A percentile compares a stretch with the other conserved stretches of the same genome.
Conservation (phyloP, 2,113 vertebrate genomes). For the Pipa parva region DNA sequence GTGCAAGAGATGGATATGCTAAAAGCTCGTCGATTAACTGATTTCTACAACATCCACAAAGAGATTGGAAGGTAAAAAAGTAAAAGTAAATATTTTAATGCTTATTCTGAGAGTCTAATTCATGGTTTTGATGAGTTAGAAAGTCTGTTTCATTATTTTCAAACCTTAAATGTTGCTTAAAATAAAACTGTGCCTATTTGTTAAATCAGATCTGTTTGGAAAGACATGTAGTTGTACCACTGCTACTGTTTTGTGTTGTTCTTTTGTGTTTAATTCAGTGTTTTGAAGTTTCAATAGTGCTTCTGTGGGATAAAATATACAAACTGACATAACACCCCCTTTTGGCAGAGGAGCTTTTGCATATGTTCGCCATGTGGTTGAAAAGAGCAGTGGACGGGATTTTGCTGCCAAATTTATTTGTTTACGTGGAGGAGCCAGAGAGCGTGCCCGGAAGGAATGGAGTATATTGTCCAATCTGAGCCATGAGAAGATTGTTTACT, state of each 20-base stretch:
- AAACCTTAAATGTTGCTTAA: too few relatives aligned
- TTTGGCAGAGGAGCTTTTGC: slow-evolving; percentile 86
- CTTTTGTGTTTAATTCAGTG: too few relatives aligned
- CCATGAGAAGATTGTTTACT: slow-evolving; percentile 83
- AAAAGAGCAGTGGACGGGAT: slow-evolving; percentile 77
- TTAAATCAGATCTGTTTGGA: too few relatives aligned
- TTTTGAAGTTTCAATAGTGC: too few relatives aligned
- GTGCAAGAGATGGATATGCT: slow-evolving; percentile 72
- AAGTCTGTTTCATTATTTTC: too few relatives aligned
- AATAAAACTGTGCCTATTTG: too few relatives aligned
- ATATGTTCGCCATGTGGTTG: slow-evolving; percentile 86
- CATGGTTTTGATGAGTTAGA: too few relatives aligned
- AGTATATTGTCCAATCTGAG: slow-evolving; percentile 83
- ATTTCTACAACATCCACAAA: slow-evolving; percentile 88
- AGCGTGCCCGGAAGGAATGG: slow-evolving; percentile 77
- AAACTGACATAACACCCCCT: not conserved
- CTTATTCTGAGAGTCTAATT: too few relatives aligned
- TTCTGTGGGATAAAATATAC: too few relatives aligned
- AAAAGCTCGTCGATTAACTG: slow-evolving; percentile 77
- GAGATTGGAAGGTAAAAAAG: slow-evolving; percentile 90
- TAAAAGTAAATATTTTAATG: too few relatives aligned
- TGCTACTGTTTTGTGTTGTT: too few relatives aligned
- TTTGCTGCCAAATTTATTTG: slow-evolving; percentile 93
- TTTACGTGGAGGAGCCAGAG: slow-evolving; percentile 81
- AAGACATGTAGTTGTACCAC: too few relatives aligned